Percentiles rank a stretch among this genome's conserved stretches.
Conservation (phyloP, 2,113 vertebrate species). For the Orthonyx spaldingii region DNA sequence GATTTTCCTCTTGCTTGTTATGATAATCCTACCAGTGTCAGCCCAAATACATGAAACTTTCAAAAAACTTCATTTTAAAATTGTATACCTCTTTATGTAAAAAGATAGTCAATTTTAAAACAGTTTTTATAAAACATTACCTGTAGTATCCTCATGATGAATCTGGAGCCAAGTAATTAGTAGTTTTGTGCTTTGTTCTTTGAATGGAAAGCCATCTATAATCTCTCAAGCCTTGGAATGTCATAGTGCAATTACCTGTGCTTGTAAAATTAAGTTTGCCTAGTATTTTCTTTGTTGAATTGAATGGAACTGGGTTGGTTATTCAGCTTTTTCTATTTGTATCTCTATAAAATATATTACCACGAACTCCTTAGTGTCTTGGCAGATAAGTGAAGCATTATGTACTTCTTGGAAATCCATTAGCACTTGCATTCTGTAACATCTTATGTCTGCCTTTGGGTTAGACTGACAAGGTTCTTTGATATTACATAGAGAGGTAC, state of each 20-base stretch:
- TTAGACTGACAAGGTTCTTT: not conserved
- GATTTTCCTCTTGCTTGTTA: not conserved
- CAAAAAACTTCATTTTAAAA: fast-evolving
- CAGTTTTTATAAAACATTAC: not conserved
- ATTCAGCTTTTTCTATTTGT: not conserved
- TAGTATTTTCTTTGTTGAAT: not conserved
- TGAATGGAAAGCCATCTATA: not conserved
- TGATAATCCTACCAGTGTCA: not conserved
- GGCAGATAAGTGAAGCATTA: not conserved
- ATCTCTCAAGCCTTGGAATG: not conserved
- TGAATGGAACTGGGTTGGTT: not conserved
- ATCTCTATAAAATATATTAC: not conserved
- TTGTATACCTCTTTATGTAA: not conserved
- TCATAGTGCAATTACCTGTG: fast-evolving
- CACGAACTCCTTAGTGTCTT: not conserved
- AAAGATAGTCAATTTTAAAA: not conserved
- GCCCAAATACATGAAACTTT: not conserved
- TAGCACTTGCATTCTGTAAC: not conserved
- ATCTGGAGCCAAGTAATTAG: not conserved
- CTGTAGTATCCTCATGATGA: not conserved
- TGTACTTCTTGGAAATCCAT: not conserved
- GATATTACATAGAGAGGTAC: not conserved
- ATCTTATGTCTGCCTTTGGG: not conserved
- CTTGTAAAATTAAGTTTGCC: not conserved
- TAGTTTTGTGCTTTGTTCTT: not conserved